A percentile compares a stretch with the other conserved stretches of the same genome.
These are phyloP conservation scores for Bellardia bayeri DNA, from an alignment of 2,888 invertebrate species.

Conservation along the genomic window DNA sequence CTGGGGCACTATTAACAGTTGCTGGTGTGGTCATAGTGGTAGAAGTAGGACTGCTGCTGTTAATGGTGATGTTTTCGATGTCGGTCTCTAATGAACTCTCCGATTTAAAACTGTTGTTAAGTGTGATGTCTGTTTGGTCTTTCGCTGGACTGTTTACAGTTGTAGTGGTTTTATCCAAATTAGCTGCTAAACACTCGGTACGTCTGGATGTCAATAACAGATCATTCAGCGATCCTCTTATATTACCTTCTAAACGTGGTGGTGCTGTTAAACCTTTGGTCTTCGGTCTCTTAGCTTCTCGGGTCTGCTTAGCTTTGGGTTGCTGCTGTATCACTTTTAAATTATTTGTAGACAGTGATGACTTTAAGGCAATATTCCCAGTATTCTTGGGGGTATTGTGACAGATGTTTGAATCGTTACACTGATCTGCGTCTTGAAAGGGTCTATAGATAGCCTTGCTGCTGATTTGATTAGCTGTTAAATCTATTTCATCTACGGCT, in stretches of 20 bases:
- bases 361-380: neutral
- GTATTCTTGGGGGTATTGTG: neutral
- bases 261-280: conserved; percentile 76
- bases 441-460: conserved; percentile 60
- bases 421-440: conserved; percentile 48
- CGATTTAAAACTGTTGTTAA: conserved; percentile 8
- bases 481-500: conserved; percentile 68
- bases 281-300: conserved; percentile 43
- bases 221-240: conserved; percentile 65
- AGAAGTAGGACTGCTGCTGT: neutral
- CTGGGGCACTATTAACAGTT: conserved; percentile 57
- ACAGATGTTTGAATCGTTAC: neutral
- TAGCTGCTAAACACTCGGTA: conserved; percentile 51
- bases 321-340: conserved; percentile 64
- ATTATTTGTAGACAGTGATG: conserved; percentile 34
- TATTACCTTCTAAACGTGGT: conserved; percentile 75
- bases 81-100: conserved; percentile 27
- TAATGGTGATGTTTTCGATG: neutral
- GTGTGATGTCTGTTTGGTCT: neutral
- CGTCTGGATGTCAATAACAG: conserved; percentile 54
- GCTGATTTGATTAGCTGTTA: conserved; percentile 68
- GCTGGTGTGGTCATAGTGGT: conserved; percentile 55
- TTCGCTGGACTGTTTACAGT: neutral
- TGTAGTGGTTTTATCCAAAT: conserved; percentile 26
- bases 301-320: conserved; percentile 38